These are phyloP conservation scores for Scolanthus callimorphus DNA, from an alignment of 92 coral and sea anemone genomes.

Conservation along the genomic window DNA sequence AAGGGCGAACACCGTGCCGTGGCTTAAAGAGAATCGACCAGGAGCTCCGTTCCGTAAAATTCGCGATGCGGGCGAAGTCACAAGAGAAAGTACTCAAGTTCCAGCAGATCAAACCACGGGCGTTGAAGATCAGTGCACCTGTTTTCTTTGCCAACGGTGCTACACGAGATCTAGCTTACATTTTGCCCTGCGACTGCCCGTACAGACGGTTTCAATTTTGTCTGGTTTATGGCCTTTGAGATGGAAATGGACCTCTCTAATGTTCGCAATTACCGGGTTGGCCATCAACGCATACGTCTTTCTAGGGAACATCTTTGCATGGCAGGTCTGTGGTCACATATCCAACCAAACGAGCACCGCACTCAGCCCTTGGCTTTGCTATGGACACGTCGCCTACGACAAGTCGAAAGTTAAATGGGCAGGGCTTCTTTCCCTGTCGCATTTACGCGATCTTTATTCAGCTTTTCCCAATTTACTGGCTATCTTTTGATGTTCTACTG, in stretches of 20 bases:
- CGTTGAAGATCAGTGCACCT: too few species aligned
- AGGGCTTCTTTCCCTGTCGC: slow-evolving; percentile 8
- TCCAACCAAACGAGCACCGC: background rate
- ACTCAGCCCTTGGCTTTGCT: slow-evolving; percentile 31
- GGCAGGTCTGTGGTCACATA: slow-evolving; percentile 7
- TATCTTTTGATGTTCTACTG: slow-evolving; percentile 13
- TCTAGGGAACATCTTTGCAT: slow-evolving; percentile 16
- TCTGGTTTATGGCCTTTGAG: slow-evolving; percentile 10
- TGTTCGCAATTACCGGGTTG: slow-evolving; percentile 5
- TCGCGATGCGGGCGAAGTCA: too few species aligned
- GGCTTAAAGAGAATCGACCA: too few species aligned
- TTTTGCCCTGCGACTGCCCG: slow-evolving; percentile 9
- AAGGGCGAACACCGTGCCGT: too few species aligned
- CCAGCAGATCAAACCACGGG: too few species aligned
- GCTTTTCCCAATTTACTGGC: slow-evolving; percentile 21
- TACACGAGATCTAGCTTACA: too few species aligned
- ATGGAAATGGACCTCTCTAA: background rate
- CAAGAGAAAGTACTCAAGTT: too few species aligned
- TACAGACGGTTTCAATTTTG: background rate
- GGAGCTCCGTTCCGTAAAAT: too few species aligned
- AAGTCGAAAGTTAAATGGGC: slow-evolving; percentile 1
- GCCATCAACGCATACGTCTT: slow-evolving; percentile 7
- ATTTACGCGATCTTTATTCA: slow-evolving; percentile 5
- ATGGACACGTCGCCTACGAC: slow-evolving; percentile 3
- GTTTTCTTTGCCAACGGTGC: too few species aligned